Evolutionary conservation across 2,797 vertebrate species (phyloP).

Genomic region (Eulemur coronatus): DNA sequence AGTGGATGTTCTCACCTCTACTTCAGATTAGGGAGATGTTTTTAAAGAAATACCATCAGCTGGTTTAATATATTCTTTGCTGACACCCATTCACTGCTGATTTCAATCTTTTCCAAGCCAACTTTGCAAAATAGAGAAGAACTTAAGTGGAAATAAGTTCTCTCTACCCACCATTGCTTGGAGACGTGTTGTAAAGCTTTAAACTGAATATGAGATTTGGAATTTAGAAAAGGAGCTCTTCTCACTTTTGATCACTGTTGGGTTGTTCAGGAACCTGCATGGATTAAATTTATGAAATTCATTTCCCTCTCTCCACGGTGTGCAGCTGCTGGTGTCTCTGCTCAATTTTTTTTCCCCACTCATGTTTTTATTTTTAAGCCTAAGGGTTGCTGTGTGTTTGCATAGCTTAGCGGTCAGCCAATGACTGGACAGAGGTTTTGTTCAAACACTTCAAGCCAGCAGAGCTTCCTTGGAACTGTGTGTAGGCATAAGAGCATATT

Average conservation of each 20-base stretch:
- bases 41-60: neutral
- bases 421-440: neutral
- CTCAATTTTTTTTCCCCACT: neutral
- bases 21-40: neutral
- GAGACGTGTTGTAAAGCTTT: constrained; percentile 32
- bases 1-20: neutral
- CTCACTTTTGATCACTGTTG: neutral
- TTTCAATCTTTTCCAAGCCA: constrained; percentile 49
- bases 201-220: neutral
- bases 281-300: neutral
- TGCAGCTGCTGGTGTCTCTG: neutral
- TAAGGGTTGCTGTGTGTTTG: neutral
- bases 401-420: neutral
- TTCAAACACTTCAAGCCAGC: neutral
- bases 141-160: constrained; percentile 37
- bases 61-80: constrained; percentile 15
- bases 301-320: neutral
- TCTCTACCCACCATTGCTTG: neutral
- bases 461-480: neutral
- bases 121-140: constrained; percentile 24
- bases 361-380: neutral
- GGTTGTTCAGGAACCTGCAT: neutral
- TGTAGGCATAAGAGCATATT: neutral
- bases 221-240: neutral
- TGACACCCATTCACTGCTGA: neutral